A percentile compares a stretch with the other conserved stretches of the same genome.
These are phyloP conservation scores for Betta splendens DNA, from an alignment of 2,797 vertebrate genomes.

Conservation along the genomic window DNA sequence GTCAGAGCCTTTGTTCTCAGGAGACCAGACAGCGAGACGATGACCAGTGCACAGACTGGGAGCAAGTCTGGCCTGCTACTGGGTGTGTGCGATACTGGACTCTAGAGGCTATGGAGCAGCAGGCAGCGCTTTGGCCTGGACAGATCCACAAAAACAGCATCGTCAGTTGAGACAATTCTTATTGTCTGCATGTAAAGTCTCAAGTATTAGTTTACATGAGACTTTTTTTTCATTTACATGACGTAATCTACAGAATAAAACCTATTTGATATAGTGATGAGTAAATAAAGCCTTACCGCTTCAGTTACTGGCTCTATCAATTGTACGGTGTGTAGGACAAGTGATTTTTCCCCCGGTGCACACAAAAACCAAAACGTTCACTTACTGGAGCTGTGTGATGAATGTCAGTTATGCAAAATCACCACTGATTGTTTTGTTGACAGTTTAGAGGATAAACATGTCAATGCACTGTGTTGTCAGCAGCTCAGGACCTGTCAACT, in stretches of 20 bases:
- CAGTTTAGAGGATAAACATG: constrained; percentile 44
- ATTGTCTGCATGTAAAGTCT: too few relatives aligned
- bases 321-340: constrained; percentile 10
- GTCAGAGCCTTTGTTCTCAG: constrained; percentile 54
- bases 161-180: too few relatives aligned
- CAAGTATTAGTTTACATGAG: too few relatives aligned
- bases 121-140: neutral
- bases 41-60: constrained; percentile 34
- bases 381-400: constrained; percentile 7
- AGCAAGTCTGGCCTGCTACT: constrained; percentile 15
- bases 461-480: constrained; percentile 26
- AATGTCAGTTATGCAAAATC: constrained; percentile 49
- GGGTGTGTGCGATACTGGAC: neutral
- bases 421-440: neutral
- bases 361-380: constrained; percentile 23
- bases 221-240: too few relatives aligned
- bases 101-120: neutral
- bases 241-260: too few relatives aligned
- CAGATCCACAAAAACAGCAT: too few relatives aligned
- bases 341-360: constrained; percentile 7
- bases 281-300: too few relatives aligned
- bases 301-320: too few relatives aligned
- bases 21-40: constrained; percentile 33
- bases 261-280: too few relatives aligned
- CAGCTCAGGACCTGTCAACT: constrained; percentile 24